Conservation (phyloP, 2,797 vertebrate genomes). For the Lates japonicus region DNA sequence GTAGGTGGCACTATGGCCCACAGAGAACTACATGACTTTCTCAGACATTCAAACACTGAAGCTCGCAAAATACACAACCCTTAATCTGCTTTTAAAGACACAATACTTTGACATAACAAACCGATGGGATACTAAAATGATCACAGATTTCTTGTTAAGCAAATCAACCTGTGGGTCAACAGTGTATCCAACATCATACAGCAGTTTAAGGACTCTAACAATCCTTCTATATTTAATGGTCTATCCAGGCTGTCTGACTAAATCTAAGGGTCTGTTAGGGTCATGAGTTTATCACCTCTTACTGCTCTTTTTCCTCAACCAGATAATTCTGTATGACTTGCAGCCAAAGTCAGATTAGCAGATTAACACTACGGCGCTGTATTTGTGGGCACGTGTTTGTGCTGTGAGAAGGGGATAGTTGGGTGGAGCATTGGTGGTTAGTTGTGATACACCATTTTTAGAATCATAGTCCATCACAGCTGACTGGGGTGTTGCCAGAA, state of each 20-base stretch:
- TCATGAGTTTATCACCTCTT: not conserved
- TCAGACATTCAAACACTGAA: not conserved
- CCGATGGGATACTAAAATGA: too few species aligned
- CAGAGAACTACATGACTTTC: constrained; percentile 18
- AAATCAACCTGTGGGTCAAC: not conserved
- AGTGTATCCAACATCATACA: not conserved
- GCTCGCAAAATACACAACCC: not conserved
- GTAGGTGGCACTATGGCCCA: constrained; percentile 53
- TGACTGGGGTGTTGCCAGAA: not conserved
- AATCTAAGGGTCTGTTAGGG: not conserved
- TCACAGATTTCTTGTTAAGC: not conserved
- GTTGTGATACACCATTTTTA: constrained; percentile 24
- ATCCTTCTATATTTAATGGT: not conserved
- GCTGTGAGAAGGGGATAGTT: not conserved
- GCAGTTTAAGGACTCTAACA: not conserved
- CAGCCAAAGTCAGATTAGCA: not conserved
- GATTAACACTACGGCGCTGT: not conserved
- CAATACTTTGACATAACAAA: not conserved
- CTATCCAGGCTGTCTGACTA: not conserved
- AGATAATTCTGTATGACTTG: not conserved
- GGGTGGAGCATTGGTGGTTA: constrained; percentile 22
- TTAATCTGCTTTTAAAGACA: not conserved
- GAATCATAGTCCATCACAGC: not conserved
- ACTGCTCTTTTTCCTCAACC: not conserved
- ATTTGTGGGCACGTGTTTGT: not conserved